Evolutionary conservation across 2,113 vertebrate genomes (phyloP), one percentile per base, ranked within the genome.

Genomic region (Tetrao urogallus): DNA sequence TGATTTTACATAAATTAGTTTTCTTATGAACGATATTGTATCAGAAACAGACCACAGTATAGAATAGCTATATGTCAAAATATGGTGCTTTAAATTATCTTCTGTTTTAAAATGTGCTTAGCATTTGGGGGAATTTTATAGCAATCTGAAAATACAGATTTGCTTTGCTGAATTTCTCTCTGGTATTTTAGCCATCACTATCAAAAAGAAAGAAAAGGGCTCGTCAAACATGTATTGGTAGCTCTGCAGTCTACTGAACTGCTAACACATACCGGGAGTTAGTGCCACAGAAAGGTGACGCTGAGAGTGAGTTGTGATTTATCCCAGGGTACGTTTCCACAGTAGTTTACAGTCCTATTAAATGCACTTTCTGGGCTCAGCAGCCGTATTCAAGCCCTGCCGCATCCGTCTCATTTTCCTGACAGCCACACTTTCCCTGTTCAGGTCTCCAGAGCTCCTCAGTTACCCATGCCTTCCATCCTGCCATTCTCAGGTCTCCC

Each of bases 281-380:
- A 90, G 65, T 42, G 87, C 60, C 1, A 48, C 48, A 69, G 63
- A 83, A 86, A 92, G 89, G 89, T 82, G 90, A 92, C n/a, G 64
- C 60, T 92, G 88, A 71, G 92, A 48, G 76, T 89, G 92, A 94
- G 63, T 77, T 88, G 13, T 83, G 91, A 89, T 95, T 94, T 61
- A 89, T 74, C 84, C 67, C 88, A 65, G 67, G 79, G 50, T 91
- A 67, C 18, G 11, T 13, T 77, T 82, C 79, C 45, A 50, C 1
- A 0, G 69, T 82, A 84, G 77, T 69, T 95, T 79, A 82, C 82
- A 64, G 79, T 77, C 73, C 64, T 3, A 21, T 89, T 92, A 94
- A 96, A 90, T 63, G 66, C 38, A 43, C 75, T 81, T 89, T 54
- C 61, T 30, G 69, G 86, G 61, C 85, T 94, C 48, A 58, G 86